Percentiles rank a stretch among this genome's conserved stretches.
phyloP scores from a whole-genome alignment of 2,797 vertebrate species.

The Eulemur albifrons region DNA sequence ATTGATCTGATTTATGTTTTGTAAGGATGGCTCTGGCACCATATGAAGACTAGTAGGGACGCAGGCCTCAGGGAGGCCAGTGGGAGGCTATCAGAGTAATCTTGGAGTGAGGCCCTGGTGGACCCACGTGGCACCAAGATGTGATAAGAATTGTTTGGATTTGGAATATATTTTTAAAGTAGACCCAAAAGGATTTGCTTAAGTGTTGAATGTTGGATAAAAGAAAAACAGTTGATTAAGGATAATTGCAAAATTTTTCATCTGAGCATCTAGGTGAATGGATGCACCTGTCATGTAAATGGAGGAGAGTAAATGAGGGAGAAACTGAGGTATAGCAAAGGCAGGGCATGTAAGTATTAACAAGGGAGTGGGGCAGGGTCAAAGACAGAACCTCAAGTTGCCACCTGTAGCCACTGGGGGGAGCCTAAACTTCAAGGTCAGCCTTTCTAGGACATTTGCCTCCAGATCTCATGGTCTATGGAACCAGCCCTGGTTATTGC shows the following conservation, averaged over 20 bases:
- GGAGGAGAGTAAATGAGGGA: background rate
- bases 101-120: background rate
- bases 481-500: background rate
- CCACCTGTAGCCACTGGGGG: background rate
- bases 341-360: background rate
- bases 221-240: background rate
- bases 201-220: background rate
- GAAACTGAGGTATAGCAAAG: background rate
- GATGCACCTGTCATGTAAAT: background rate
- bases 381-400: background rate
- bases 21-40: background rate
- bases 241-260: background rate
- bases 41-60: background rate
- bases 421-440: background rate
- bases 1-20: background rate
- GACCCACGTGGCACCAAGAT: background rate
- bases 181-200: background rate
- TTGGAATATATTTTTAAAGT: background rate
- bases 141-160: background rate
- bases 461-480: background rate
- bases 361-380: background rate
- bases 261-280: background rate
- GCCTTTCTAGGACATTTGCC: background rate
- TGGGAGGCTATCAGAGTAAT: background rate
- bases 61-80: background rate